Conservation (phyloP, 2,113 vertebrate genomes). For the Pachyramphus minor region DNA sequence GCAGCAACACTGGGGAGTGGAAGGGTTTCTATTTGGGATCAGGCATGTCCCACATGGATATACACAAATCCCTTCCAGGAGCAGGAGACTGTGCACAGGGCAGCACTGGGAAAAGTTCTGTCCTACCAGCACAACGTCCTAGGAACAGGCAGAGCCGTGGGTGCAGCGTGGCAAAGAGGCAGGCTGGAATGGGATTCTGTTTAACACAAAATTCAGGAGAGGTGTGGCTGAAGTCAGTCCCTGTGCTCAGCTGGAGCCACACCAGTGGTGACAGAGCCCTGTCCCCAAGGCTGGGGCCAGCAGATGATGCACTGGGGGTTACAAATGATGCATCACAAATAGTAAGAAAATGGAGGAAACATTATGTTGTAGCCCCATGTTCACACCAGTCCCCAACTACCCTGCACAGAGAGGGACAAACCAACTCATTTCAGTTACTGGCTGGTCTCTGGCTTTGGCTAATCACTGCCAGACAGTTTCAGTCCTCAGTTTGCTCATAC, state of each 20-base stretch:
- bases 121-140: fast-evolving
- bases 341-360: not conserved
- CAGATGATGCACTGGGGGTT: not conserved
- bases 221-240: not conserved
- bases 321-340: not conserved
- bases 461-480: not conserved
- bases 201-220: not conserved
- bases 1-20: not conserved
- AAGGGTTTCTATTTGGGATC: not conserved
- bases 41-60: not conserved
- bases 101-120: not conserved
- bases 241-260: fast-evolving
- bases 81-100: fast-evolving
- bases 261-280: fast-evolving
- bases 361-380: fast-evolving
- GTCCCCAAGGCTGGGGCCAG: not conserved
- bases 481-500: fast-evolving
- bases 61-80: not conserved
- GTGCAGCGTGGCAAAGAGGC: not conserved
- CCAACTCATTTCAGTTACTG: not conserved
- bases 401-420: not conserved
- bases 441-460: not conserved
- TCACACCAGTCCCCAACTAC: not conserved
- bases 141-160: fast-evolving
- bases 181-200: not conserved